Percentiles rank a stretch among this genome's conserved stretches.
Evolutionary conservation across 2,888 invertebrate species (phyloP).

Genomic region (Drosophila tanythrix): DNA sequence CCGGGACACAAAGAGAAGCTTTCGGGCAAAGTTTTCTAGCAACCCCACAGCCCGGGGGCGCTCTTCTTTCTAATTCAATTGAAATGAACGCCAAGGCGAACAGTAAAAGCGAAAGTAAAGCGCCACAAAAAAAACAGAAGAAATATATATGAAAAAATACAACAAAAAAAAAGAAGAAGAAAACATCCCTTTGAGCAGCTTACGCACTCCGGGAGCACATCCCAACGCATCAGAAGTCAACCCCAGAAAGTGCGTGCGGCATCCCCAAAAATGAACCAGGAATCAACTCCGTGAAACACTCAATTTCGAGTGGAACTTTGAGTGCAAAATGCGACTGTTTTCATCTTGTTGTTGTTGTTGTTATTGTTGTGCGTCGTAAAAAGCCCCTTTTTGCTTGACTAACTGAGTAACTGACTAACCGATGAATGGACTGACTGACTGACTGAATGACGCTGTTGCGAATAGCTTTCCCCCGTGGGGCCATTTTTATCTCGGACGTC

Average conservation of each 20-base stretch:
- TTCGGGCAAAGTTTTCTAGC: conserved; percentile 36
- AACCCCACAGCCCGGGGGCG: conserved; percentile 23
- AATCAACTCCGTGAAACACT: conserved; percentile 13
- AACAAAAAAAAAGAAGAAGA: conserved; percentile 15
- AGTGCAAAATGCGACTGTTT: conserved; percentile 42
- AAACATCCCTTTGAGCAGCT: conserved; percentile 66
- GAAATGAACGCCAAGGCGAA: conserved; percentile 61
- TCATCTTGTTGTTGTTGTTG: conserved; percentile 16
- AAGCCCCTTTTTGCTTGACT: conserved; percentile 34
- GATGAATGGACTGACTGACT: conserved; percentile 27
- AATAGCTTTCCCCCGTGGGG: conserved; percentile 58
- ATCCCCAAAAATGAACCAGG: conserved; percentile 15
- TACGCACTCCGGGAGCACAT: conserved; percentile 21
- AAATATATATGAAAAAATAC: not conserved
- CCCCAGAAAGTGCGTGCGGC: conserved; percentile 56
- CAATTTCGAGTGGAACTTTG: conserved; percentile 60
- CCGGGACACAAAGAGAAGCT: conserved; percentile 55
- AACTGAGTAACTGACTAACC: conserved; percentile 4
- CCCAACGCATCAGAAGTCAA: conserved; percentile 57
- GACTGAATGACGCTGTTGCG: conserved; percentile 36
- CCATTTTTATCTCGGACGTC: conserved; percentile 38
- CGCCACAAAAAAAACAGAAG: conserved; percentile 14
- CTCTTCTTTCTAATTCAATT: conserved; percentile 63
- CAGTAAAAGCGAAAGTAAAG: conserved; percentile 52
- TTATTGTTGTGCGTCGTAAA: conserved; percentile 47